These are phyloP conservation scores for Brachyopa scutellaris DNA, from an alignment of 2,888 invertebrate genomes.

Conservation along the genomic window DNA sequence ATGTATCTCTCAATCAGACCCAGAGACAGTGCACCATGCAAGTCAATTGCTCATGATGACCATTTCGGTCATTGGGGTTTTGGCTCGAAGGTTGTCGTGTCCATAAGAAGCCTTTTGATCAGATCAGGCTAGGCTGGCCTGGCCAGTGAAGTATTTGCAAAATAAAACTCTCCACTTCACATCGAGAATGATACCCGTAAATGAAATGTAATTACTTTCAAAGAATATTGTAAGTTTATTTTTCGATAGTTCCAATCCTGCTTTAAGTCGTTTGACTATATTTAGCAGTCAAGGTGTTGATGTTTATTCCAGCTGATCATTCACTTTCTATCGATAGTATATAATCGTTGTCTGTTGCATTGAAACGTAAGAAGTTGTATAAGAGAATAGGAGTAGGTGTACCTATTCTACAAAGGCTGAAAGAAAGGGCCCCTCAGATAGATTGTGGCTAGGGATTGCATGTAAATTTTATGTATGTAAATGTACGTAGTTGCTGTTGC, in stretches of 20 bases:
- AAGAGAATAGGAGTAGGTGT: not conserved
- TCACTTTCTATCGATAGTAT: constrained; percentile 56
- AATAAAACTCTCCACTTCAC: constrained; percentile 8
- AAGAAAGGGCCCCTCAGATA: too few relatives aligned
- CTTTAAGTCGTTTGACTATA: constrained; percentile 19
- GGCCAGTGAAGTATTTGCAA: not conserved
- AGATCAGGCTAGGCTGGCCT: too few relatives aligned
- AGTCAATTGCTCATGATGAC: constrained; percentile 49
- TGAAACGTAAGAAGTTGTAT: constrained; percentile 20
- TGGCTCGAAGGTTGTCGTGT: constrained; percentile 14
- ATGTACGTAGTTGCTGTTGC: too few relatives aligned
- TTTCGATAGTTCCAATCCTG: constrained; percentile 41
- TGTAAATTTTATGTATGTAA: too few relatives aligned
- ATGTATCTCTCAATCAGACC: constrained; percentile 2
- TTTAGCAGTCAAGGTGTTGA: constrained; percentile 27
- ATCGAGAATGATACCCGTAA: too few relatives aligned
- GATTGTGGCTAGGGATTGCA: too few relatives aligned
- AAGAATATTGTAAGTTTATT: constrained; percentile 22
- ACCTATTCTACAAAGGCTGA: too few relatives aligned
- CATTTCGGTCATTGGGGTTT: constrained; percentile 8
- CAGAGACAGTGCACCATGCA: constrained; percentile 20
- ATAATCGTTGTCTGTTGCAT: constrained; percentile 14
- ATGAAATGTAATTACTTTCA: constrained; percentile 23
- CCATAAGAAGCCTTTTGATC: too few relatives aligned
- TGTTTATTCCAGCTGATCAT: constrained; percentile 38